Conservation (phyloP, 1,140 invertebrate genomes). For the Heterodera schachtii region DNA sequence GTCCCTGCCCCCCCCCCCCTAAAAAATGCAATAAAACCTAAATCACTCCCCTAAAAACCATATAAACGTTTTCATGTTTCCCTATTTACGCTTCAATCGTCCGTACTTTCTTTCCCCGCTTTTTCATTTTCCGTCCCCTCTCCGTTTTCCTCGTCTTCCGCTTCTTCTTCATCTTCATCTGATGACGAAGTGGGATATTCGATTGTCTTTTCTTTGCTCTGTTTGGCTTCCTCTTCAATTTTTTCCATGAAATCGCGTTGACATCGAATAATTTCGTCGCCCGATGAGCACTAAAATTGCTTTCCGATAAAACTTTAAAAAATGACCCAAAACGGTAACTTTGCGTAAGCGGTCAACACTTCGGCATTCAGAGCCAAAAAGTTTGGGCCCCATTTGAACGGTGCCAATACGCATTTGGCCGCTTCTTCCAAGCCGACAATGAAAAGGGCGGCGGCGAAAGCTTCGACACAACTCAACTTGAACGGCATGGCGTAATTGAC, state of each 20-base stretch:
- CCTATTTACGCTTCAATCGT: background rate
- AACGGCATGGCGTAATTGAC: slow-evolving; percentile 97
- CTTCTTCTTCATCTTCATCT: slow-evolving; percentile 53
- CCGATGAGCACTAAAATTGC: slow-evolving; percentile 17
- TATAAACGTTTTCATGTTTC: background rate
- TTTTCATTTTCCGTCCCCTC: background rate
- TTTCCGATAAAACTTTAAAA: background rate
- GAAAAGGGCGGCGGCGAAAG: slow-evolving; percentile 86
- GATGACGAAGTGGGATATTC: slow-evolving; percentile 55
- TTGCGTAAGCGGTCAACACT: slow-evolving; percentile 36
- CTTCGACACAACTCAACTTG: slow-evolving; percentile 95
- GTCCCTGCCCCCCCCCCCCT: no score
- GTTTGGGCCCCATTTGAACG: slow-evolving; percentile 61
- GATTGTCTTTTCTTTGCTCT: slow-evolving; percentile 35
- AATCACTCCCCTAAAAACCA: no score
- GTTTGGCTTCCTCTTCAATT: slow-evolving; percentile 51
- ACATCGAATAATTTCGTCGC: slow-evolving; percentile 47
- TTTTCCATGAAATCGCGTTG: slow-evolving; percentile 51
- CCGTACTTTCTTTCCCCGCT: background rate
- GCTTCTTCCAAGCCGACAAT: slow-evolving; percentile 75
- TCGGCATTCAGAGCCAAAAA: slow-evolving; percentile 58
- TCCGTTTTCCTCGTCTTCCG: slow-evolving; percentile 37
- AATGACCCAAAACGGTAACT: background rate
- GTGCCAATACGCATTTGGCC: slow-evolving; percentile 48
- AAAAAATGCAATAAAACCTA: no score